Conservation (phyloP, 2,888 invertebrate genomes). For the Gari tellinella region DNA sequence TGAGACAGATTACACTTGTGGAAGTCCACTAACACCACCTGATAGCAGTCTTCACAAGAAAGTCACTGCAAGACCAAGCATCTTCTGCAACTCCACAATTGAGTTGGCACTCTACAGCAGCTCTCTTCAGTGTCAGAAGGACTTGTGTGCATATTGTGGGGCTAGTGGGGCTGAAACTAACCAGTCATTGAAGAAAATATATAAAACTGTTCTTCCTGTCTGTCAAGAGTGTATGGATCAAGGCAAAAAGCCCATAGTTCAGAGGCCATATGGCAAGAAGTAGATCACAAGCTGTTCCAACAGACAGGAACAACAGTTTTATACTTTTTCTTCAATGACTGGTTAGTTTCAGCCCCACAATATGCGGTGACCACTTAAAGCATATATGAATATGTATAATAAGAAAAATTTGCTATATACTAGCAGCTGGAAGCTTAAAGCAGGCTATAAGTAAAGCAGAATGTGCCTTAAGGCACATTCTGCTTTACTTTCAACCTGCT, state of each 20-base stretch:
- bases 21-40: conserved; percentile 2
- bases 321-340: too few relatives aligned
- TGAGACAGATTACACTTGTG: conserved; percentile 29
- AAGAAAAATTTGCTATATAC: too few relatives aligned
- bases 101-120: conserved; percentile 6
- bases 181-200: conserved; percentile 1
- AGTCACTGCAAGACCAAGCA: background rate
- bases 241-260: background rate
- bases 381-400: too few relatives aligned
- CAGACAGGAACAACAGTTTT: too few relatives aligned
- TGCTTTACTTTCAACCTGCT: too few relatives aligned
- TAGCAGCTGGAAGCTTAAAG: too few relatives aligned
- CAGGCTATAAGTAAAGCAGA: too few relatives aligned
- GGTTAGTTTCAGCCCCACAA: too few relatives aligned
- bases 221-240: conserved; percentile 7
- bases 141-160: conserved; percentile 12
- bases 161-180: background rate
- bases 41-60: background rate
- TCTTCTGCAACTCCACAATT: background rate
- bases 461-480: too few relatives aligned
- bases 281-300: too few relatives aligned
- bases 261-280: background rate
- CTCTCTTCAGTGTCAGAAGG: background rate
- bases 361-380: too few relatives aligned
- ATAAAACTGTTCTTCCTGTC: conserved; percentile 14